These are phyloP conservation scores for Steinernema hermaphroditum DNA, from an alignment of 2,888 invertebrate genomes.

Conservation along the genomic window DNA sequence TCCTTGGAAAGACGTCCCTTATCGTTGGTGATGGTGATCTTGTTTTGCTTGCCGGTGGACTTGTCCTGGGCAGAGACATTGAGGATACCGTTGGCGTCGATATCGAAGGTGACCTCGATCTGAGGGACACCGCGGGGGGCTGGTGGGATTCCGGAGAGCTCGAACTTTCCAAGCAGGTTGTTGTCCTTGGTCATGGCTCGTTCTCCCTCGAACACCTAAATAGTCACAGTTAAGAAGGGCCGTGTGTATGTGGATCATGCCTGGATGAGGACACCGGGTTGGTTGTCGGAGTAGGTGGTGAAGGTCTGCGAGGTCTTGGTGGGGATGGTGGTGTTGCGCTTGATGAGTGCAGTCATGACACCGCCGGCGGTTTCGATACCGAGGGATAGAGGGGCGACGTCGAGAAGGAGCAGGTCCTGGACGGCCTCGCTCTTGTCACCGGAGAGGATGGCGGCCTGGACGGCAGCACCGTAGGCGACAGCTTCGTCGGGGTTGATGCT, in stretches of 20 bases:
- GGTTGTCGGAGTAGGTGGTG: slow-evolving; percentile 88
- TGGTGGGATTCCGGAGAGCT: slow-evolving; percentile 92
- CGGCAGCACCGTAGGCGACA: slow-evolving; percentile 96
- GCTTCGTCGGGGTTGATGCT: slow-evolving; percentile 93
- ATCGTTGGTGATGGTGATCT: slow-evolving; percentile 75
- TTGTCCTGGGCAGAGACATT: slow-evolving; percentile 91
- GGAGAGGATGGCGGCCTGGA: slow-evolving; percentile 78
- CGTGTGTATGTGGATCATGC: not conserved
- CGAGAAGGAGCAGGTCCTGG: slow-evolving; percentile 38
- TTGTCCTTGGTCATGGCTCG: slow-evolving; percentile 87
- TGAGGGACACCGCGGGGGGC: slow-evolving; percentile 85
- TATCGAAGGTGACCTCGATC: slow-evolving; percentile 72
- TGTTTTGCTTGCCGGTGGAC: slow-evolving; percentile 70
- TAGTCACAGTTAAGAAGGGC: not conserved
- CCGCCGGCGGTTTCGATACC: slow-evolving; percentile 85
- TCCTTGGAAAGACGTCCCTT: slow-evolving; percentile 79
- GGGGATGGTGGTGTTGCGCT: slow-evolving; percentile 72
- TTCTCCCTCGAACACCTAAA: slow-evolving; percentile 69
- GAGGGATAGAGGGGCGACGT: slow-evolving; percentile 39
- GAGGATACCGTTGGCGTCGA: slow-evolving; percentile 83
- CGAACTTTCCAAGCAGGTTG: slow-evolving; percentile 89
- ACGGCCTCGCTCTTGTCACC: slow-evolving; percentile 70
- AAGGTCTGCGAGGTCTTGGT: slow-evolving; percentile 71
- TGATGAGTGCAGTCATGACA: slow-evolving; percentile 89
- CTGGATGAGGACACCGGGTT: slow-evolving; percentile 84